phyloP scores from a whole-genome alignment of 2,113 vertebrate genomes.

The Heteronetta atricapilla region DNA sequence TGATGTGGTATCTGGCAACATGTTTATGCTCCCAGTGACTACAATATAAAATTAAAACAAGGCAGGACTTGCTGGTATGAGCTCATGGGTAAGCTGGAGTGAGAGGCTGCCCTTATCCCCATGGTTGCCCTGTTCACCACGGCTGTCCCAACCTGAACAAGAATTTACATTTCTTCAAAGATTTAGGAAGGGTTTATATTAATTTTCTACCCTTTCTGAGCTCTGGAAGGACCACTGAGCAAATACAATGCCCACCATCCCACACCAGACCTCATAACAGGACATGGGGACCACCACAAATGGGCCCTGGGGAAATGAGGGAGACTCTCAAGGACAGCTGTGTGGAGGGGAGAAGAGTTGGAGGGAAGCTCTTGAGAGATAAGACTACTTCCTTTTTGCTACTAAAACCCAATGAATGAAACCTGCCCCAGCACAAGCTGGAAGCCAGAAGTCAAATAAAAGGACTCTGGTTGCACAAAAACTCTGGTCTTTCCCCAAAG shows the following conservation, averaged over 20 bases:
- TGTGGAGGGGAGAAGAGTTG: neutral
- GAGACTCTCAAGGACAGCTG: neutral
- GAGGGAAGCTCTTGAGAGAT: neutral
- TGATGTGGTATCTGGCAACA: neutral
- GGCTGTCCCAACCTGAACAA: neutral
- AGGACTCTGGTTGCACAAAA: neutral
- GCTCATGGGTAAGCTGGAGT: neutral
- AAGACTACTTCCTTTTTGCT: neutral
- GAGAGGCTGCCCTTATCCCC: neutral
- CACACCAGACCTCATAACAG: rapidly evolving
- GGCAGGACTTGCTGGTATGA: neutral
- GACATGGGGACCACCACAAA: neutral
- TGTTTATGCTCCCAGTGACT: neutral
- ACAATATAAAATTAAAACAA: neutral
- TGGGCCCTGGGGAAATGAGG: neutral
- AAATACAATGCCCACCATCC: neutral
- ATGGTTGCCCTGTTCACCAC: neutral
- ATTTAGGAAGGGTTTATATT: neutral
- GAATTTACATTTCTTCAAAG: neutral
- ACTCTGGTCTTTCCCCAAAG: neutral
- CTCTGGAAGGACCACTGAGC: too few species aligned
- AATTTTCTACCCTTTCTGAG: neutral
- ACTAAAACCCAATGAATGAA: neutral
- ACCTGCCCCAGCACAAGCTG: neutral
- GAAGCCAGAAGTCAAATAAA: neutral